These are phyloP conservation scores for Drosophila murphyi DNA, from an alignment of 1,140 invertebrate genomes.

Conservation along the genomic window DNA sequence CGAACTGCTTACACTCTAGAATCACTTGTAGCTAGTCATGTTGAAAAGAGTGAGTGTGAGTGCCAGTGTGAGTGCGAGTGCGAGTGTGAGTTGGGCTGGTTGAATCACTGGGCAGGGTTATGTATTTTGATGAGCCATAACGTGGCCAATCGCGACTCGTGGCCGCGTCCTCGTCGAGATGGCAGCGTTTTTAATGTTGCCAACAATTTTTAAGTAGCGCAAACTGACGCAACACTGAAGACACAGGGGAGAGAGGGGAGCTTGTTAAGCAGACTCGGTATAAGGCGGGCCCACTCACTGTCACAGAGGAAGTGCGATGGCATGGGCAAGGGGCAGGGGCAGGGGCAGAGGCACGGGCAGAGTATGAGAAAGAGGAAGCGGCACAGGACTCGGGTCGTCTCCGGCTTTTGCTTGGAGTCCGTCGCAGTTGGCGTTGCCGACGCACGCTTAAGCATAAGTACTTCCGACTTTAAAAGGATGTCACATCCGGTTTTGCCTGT, in stretches of 20 bases:
- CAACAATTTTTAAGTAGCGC: slow-evolving; percentile 81
- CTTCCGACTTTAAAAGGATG: slow-evolving; percentile 84
- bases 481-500: slow-evolving; percentile 81
- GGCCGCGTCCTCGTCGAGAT: not conserved
- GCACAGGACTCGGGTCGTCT: slow-evolving; percentile 36
- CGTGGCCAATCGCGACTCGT: slow-evolving; percentile 1
- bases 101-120: slow-evolving; percentile 18
- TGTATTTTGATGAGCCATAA: slow-evolving; percentile 32
- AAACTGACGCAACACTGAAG: slow-evolving; percentile 59
- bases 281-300: slow-evolving; percentile 22
- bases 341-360: not conserved
- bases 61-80: too few relatives aligned
- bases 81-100: not conserved
- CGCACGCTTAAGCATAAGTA: slow-evolving; percentile 84
- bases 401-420: slow-evolving; percentile 23
- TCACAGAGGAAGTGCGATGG: not conserved
- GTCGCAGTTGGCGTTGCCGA: slow-evolving; percentile 47
- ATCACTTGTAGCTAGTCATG: slow-evolving; percentile 2
- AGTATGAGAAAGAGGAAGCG: slow-evolving; percentile 17
- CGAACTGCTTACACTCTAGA: not conserved
- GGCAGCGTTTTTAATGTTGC: slow-evolving; percentile 58
- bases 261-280: slow-evolving; percentile 5
- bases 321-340: too few relatives aligned
- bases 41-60: not conserved
- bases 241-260: slow-evolving; percentile 5